Conservation (phyloP, 1,140 invertebrate genomes). For the Phenacoccus solenopsis region DNA sequence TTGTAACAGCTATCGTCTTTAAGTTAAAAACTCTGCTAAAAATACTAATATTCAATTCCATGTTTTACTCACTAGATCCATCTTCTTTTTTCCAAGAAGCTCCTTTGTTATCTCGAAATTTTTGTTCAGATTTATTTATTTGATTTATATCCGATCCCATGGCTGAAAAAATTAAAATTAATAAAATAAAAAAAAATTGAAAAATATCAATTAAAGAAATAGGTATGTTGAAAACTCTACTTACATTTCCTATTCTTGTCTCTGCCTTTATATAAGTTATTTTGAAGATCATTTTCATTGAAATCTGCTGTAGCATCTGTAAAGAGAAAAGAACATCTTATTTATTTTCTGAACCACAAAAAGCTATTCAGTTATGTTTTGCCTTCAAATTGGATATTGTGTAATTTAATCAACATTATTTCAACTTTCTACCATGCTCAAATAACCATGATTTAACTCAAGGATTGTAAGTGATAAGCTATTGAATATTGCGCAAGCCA, state of each 20-base stretch:
- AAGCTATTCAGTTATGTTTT: too few relatives aligned
- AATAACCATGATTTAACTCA: too few relatives aligned
- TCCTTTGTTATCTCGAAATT: background rate
- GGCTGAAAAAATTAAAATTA: background rate
- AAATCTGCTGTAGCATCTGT: background rate
- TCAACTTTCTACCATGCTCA: too few relatives aligned
- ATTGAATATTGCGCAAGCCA: too few relatives aligned
- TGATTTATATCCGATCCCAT: conserved; percentile 3
- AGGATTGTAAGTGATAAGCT: too few relatives aligned
- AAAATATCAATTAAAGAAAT: too few relatives aligned
- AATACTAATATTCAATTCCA: too few relatives aligned
- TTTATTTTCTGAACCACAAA: too few relatives aligned
- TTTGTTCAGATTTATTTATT: conserved; percentile 4
- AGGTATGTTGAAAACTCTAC: background rate
- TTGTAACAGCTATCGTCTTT: too few relatives aligned
- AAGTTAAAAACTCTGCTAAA: too few relatives aligned
- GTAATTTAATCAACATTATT: too few relatives aligned
- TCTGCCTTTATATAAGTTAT: background rate
- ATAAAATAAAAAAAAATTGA: background rate
- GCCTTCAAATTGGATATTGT: too few relatives aligned
- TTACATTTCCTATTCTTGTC: background rate
- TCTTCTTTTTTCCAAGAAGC: background rate
- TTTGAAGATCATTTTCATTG: background rate
- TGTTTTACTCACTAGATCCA: background rate
- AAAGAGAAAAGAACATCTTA: background rate